A percentile compares a stretch with the other conserved stretches of the same genome.
phyloP scores from a whole-genome alignment of 2,888 invertebrate species.

The Geotrupes spiniger region DNA sequence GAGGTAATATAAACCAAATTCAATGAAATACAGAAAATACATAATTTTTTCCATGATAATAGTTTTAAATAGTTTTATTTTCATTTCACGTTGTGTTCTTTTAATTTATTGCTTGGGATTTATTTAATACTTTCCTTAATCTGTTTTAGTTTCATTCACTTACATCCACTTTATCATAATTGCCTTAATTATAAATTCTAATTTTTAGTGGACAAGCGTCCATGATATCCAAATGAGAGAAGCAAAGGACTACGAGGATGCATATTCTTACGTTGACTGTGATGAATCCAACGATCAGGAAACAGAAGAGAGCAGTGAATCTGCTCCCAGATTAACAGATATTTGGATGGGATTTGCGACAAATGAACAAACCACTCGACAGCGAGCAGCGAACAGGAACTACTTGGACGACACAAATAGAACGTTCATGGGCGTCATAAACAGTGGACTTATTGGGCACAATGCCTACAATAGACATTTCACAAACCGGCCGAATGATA shows the following conservation, averaged over 20 bases:
- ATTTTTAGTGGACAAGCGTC: constrained; percentile 80
- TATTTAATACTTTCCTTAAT: no score
- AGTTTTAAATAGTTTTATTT: no score
- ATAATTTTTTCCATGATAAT: no score
- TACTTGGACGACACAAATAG: constrained; percentile 19
- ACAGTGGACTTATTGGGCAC: constrained; percentile 44
- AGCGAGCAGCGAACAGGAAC: constrained; percentile 5
- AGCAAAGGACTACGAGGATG: constrained; percentile 48
- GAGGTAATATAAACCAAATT: constrained; percentile 64
- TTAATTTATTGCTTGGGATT: no score
- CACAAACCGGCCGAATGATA: constrained; percentile 39
- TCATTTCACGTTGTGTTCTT: no score
- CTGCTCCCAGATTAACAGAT: constrained; percentile 37
- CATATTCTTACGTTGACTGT: constrained; percentile 35
- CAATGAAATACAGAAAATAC: no score
- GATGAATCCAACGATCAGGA: constrained; percentile 25
- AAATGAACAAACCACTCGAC: constrained; percentile 33
- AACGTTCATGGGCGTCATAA: constrained; percentile 42
- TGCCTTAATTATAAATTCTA: constrained; percentile 14
- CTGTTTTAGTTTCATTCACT: no score
- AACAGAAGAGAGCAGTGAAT: constrained; percentile 6
- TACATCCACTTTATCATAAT: no score
- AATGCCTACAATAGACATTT: constrained; percentile 39
- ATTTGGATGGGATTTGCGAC: constrained; percentile 48
- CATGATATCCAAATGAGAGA: constrained; percentile 83